A percentile compares a stretch with the other conserved stretches of the same genome.
phyloP scores from a whole-genome alignment of 2,888 invertebrate species.

The Drosophila anomalipes region DNA sequence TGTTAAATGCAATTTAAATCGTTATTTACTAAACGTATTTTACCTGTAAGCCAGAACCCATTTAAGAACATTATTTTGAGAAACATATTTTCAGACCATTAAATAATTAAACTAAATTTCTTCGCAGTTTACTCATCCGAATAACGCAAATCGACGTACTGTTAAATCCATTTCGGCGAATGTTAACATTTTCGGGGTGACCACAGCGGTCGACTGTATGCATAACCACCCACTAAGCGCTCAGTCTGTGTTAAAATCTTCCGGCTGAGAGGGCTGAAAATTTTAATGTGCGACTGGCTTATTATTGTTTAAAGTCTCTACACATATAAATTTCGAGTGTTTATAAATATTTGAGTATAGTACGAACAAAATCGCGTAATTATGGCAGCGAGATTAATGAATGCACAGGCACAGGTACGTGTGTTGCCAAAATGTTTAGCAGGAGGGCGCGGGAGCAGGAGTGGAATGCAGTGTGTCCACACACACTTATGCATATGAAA shows the following conservation, averaged over 20 bases:
- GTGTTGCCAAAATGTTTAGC: conserved; percentile 41
- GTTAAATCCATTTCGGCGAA: conserved; percentile 4
- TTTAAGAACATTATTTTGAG: not conserved
- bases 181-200: conserved; percentile 5
- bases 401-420: conserved; percentile 83
- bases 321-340: conserved; percentile 50
- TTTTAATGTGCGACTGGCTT: conserved; percentile 70
- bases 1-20: not conserved
- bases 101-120: not conserved
- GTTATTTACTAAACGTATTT: not conserved
- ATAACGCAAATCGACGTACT: not conserved
- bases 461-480: conserved; percentile 42
- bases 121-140: not conserved
- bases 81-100: not conserved
- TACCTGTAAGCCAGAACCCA: too few species aligned
- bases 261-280: conserved; percentile 86
- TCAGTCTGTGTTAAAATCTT: conserved; percentile 84
- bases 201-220: not conserved
- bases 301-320: conserved; percentile 38
- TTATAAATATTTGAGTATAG: conserved; percentile 47
- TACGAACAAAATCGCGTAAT: conserved; percentile 47
- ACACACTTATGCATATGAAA: conserved; percentile 21
- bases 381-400: conserved; percentile 83
- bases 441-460: not conserved
- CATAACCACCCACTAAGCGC: conserved; percentile 18